A percentile compares a stretch with the other conserved stretches of the same genome.
These are phyloP conservation scores for Passer montanus DNA, from an alignment of 2,113 vertebrate species.

Conservation along the genomic window DNA sequence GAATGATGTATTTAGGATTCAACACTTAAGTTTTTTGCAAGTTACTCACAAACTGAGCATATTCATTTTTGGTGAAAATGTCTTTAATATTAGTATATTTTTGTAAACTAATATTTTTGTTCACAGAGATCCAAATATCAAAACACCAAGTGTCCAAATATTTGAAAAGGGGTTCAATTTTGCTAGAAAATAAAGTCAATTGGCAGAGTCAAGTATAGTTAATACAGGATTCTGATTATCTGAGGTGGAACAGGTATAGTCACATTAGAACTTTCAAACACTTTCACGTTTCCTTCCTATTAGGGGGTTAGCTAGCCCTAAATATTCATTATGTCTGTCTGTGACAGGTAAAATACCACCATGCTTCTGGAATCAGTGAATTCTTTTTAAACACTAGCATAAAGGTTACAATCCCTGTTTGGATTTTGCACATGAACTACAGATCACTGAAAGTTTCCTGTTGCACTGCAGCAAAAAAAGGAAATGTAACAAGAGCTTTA, in stretches of 20 bases:
- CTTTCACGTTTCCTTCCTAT: not conserved
- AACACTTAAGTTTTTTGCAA: not conserved
- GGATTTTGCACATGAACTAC: constrained; percentile 55
- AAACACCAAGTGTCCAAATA: constrained; percentile 52
- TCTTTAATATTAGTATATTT: constrained; percentile 26
- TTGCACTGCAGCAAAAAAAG: constrained; percentile 67
- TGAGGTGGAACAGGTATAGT: not conserved
- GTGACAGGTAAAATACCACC: not conserved
- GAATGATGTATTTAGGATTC: not conserved
- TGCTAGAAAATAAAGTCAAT: constrained; percentile 17
- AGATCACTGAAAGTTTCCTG: constrained; percentile 62
- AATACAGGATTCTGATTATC: not conserved
- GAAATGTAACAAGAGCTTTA: not conserved
- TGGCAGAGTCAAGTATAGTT: not conserved
- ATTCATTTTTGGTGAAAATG: constrained; percentile 25
- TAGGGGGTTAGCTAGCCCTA: constrained; percentile 18
- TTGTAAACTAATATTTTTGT: constrained; percentile 3
- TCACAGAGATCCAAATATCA: constrained; percentile 16
- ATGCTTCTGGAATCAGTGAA: constrained; percentile 30
- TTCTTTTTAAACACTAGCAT: constrained; percentile 25
- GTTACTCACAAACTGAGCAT: constrained; percentile 23
- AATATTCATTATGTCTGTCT: not conserved
- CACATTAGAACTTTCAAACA: not conserved
- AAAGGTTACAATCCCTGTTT: constrained; percentile 19
- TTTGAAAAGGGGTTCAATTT: constrained; percentile 35